phyloP scores from a whole-genome alignment of 2,113 vertebrate species.

The Eptesicus fuscus region DNA sequence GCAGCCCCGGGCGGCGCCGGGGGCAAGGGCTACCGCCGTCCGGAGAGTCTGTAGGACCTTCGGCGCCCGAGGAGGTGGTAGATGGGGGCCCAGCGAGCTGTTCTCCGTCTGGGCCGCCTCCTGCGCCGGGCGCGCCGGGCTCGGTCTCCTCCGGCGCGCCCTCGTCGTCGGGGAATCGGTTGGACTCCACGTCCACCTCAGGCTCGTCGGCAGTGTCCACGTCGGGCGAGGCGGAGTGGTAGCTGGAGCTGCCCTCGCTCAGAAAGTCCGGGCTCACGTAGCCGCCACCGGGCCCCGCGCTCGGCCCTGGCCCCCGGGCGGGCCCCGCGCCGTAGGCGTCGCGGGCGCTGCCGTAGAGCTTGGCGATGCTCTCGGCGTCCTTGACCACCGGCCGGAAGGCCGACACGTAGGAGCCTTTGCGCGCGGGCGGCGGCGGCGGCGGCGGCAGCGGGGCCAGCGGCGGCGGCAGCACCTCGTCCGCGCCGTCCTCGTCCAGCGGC shows the following conservation, averaged over 20 bases:
- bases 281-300: conserved; percentile 74
- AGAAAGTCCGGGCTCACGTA: conserved; percentile 94
- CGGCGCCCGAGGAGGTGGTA: conserved; percentile 56
- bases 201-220: conserved; percentile 92
- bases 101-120: conserved; percentile 55
- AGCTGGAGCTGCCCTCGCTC: conserved; percentile 94
- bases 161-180: conserved; percentile 89
- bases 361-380: conserved; percentile 94
- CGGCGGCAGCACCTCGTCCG: conserved; percentile 78
- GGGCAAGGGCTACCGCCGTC: conserved; percentile 48
- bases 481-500: conserved; percentile 72
- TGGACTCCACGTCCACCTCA: conserved; percentile 95
- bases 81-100: conserved; percentile 53
- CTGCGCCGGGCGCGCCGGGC: not conserved
- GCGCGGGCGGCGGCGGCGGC: conserved; percentile 85
- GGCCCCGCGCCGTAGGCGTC: conserved; percentile 77
- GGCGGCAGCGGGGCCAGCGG: conserved; percentile 85
- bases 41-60: conserved; percentile 64
- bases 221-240: conserved; percentile 90
- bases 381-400: conserved; percentile 96
- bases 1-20: conserved; percentile 69
- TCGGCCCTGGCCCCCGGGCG: conserved; percentile 74
- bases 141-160: conserved; percentile 74
- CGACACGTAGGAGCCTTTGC: conserved; percentile 93
- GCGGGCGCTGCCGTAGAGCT: conserved; percentile 93